Percentiles rank a stretch among this genome's conserved stretches.
Evolutionary conservation across 2,113 vertebrate genomes (phyloP).

Genomic region (Indicator maculatus): DNA sequence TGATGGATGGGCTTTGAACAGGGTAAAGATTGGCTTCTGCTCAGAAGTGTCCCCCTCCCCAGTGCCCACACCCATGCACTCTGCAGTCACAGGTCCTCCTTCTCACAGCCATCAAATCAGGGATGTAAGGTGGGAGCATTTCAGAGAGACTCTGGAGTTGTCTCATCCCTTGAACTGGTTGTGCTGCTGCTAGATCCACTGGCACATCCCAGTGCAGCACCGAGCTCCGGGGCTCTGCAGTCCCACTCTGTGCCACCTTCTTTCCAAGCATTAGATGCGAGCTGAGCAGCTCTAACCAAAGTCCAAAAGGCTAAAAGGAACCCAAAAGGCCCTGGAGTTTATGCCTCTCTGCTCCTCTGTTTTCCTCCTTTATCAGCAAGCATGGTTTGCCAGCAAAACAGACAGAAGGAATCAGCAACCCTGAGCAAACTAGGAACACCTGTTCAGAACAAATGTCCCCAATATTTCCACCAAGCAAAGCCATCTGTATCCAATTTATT

Average conservation of each 20-base stretch:
- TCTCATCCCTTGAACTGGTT: no score
- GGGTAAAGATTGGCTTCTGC: neutral
- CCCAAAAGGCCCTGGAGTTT: neutral
- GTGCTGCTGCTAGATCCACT: neutral
- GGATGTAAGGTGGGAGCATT: neutral
- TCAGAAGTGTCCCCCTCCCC: neutral
- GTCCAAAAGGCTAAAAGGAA: neutral
- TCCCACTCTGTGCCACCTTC: neutral
- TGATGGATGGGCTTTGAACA: neutral
- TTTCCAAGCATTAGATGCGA: neutral
- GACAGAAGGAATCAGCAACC: neutral
- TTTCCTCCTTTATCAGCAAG: neutral
- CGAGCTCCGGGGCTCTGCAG: neutral
- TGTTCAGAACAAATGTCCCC: neutral
- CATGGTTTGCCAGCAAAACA: neutral
- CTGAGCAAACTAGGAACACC: neutral
- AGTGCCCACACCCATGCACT: neutral
- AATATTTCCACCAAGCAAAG: neutral
- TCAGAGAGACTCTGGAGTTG: accelerated
- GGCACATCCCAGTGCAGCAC: accelerated
- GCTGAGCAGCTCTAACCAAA: neutral
- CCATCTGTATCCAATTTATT: neutral
- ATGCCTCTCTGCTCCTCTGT: neutral
- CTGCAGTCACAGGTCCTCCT: neutral
- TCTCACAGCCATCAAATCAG: accelerated